Evolutionary conservation across 2,888 invertebrate species (phyloP).

Genomic region (Lepidonotus clava): DNA sequence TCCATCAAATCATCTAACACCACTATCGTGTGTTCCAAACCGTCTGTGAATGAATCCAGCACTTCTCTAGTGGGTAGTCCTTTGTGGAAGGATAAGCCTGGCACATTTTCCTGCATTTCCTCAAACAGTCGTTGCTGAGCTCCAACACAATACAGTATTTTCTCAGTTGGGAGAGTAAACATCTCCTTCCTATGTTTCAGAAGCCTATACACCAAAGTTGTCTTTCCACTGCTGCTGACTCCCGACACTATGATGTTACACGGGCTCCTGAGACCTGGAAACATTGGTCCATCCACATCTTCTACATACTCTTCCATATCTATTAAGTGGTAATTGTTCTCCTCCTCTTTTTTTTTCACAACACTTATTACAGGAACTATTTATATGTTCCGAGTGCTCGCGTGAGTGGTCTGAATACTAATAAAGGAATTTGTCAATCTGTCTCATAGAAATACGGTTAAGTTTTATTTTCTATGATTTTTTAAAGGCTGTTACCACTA

Average conservation of each 20-base stretch:
- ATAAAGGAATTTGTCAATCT: too few species aligned
- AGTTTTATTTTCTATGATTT: too few species aligned
- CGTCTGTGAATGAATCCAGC: not conserved
- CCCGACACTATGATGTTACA: not conserved
- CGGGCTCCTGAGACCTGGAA: not conserved
- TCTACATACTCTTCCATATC: not conserved
- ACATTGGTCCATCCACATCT: not conserved
- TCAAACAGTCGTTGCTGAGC: not conserved
- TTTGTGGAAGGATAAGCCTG: not conserved
- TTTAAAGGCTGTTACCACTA: too few species aligned
- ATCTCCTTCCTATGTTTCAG: not conserved
- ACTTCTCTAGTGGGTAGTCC: not conserved
- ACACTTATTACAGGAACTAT: too few species aligned
- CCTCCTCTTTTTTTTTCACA: too few species aligned
- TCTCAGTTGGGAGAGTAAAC: not conserved
- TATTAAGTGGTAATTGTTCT: too few species aligned
- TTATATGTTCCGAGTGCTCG: too few species aligned
- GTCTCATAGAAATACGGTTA: too few species aligned
- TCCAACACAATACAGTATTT: not conserved
- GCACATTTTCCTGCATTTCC: not conserved
- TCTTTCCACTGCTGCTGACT: not conserved
- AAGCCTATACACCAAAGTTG: not conserved
- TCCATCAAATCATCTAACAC: constrained; percentile 11
- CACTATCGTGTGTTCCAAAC: not conserved
- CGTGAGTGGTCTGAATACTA: too few species aligned